Evolutionary conservation across 2,888 invertebrate species (phyloP), one percentile per base, ranked within the genome.

Genomic region (Drosophila merina): DNA sequence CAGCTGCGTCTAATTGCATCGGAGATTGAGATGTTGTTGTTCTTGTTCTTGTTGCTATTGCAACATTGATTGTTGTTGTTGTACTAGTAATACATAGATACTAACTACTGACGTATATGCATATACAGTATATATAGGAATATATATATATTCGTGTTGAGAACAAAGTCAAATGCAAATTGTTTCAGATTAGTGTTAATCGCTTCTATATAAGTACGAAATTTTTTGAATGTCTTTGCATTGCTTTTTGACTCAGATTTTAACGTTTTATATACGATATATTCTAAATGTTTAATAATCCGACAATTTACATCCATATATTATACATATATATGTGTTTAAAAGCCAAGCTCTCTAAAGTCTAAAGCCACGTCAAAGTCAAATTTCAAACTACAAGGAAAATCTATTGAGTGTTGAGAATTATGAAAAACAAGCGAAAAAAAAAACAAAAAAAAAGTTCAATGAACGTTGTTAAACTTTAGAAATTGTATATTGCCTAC

Each of bases 1-100:
- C 93, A 96, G 96, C 92, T 95, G 96, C 91, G 96, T 96, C 74
- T 70, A 71, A 47, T 30, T 47, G 14, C 14, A 38, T 50, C 25
- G 58, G 12, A 42, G 25, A 14, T 14, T 14, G 8, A 28, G 40
- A 31, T 36, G 55, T 55, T 54, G 51, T 63, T 64, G 63, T 64
- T 69, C 57, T 67, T 69, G 70, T 70, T 67, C 49, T 68, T 67
- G 74, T 74, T 72, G 75, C 75, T 68, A 25, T 60, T 64, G 56
- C 71, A 49, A 10, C 51, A 55, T 67, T 74, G 51, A 68, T 72
- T 72, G 70, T 72, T 72, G 69, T 74, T 72, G 70, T 72, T 72
- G 57, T 67, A 62, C 47, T 58, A 58, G 26, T 47, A 51, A 52
- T 57, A 59, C n/a, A 64, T 66, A 64, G 50, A 31, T 33, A 51